Base-by-base conservation (phyloP, 2,113 vertebrate genomes). In the Periophthalmodon schlosseri region DNA sequence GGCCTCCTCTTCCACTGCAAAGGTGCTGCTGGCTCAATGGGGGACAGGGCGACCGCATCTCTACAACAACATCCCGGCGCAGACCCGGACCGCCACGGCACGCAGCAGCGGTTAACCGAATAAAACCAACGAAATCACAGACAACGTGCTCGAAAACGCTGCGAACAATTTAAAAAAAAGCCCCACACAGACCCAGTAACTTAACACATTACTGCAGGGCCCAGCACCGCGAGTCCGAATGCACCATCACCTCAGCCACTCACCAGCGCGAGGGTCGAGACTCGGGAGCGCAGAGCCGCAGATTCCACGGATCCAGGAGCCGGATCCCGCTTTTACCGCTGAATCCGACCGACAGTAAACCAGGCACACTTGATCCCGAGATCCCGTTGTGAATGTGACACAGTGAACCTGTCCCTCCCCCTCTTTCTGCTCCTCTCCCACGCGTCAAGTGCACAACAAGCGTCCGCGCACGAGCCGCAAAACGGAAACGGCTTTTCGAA, bases 21-120 rank as follows among this genome's bases (percentile, higher is more conserved):
- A 78, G 70, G 50, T 73, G 68, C 56, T 69, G 77, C 86, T 76
- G 84, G 73, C 82, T 68, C n/a, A n/a, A n/a, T n/a, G n/a, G n/a
- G 28, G 3, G 3, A 28, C 28, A 28, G 28, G 3, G 1, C 28
- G 28, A 28, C 28, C 28, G 83, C 81, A 79, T 77, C 67, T 83
- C 77, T 3, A 58, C 57, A 24, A 39, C 33, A 80, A 84, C 83
- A 77, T 74, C 69, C 69, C 80, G 70, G 74, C 14, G 74, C 84
- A 44, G 69, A 74, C 3, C 71, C 76, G 13, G 70, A 36, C 12
- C 72, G 77, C 69, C 76, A 60, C 77, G 47, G 77, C 20, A 61
- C 60, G 20, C 44, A 70, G 14, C 76, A 63, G 33, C 0, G 67
- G 34, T n/a, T 2, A 1, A 24, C 65, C 23, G 13, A 49, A 9